Evolutionary conservation across 2,888 invertebrate genomes (phyloP).

Genomic region (Noctua janthe): DNA sequence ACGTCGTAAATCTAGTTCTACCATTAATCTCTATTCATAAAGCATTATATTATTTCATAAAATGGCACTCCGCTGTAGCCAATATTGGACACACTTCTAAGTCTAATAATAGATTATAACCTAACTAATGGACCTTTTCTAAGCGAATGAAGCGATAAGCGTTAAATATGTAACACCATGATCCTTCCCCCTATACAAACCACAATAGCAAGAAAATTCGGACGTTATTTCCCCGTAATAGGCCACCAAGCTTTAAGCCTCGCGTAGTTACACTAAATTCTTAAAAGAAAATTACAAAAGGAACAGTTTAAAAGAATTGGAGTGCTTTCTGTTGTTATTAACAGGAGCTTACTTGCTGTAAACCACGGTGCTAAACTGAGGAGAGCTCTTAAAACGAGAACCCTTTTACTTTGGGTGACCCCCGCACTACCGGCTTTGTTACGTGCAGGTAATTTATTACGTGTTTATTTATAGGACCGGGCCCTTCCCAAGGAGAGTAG

Average conservation of each 20-base stretch:
- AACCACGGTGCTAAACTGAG: constrained; percentile 65
- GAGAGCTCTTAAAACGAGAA: constrained; percentile 71
- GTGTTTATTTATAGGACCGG: constrained; percentile 53
- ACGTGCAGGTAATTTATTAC: constrained; percentile 55
- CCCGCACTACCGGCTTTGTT: constrained; percentile 59
- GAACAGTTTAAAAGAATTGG: constrained; percentile 47
- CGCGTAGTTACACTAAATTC: constrained; percentile 42
- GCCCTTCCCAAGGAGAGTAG: constrained; percentile 47
- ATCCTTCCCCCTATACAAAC: constrained; percentile 8
- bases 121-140: constrained; percentile 33
- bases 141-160: constrained; percentile 32
- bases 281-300: constrained; percentile 48
- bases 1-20: not conserved
- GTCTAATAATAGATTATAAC: constrained; percentile 29
- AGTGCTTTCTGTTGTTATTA: constrained; percentile 64
- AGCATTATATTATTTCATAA: constrained; percentile 14
- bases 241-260: constrained; percentile 28
- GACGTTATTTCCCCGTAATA: constrained; percentile 30
- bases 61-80: constrained; percentile 1
- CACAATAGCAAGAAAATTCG: constrained; percentile 37
- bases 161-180: constrained; percentile 38
- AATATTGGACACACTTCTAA: constrained; percentile 29
- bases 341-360: constrained; percentile 65
- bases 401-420: constrained; percentile 70
- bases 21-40: constrained; percentile 13